A percentile compares a stretch with the other conserved stretches of the same genome.
Conservation (phyloP, 2,113 vertebrate species). For the Daubentonia madagascariensis region DNA sequence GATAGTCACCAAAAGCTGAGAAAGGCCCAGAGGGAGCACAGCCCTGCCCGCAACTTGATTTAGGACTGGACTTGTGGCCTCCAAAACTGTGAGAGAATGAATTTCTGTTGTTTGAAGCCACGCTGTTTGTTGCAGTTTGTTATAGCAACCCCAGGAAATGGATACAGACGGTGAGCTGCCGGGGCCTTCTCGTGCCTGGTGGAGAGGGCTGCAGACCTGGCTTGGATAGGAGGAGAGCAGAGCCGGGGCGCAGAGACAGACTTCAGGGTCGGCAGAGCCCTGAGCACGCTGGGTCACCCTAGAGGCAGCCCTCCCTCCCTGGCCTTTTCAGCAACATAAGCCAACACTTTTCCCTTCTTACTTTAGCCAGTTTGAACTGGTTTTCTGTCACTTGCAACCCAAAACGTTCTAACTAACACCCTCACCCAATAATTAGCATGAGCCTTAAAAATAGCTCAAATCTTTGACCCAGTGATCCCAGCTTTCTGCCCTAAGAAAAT, state of each 20-base stretch:
- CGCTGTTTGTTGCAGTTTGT: background rate
- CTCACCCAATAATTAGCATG: background rate
- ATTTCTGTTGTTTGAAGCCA: background rate
- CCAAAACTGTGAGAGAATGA: background rate
- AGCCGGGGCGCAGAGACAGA: too few species aligned
- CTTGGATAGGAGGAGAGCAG: background rate
- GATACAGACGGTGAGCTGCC: background rate
- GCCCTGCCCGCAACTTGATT: background rate
- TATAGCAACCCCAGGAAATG: background rate
- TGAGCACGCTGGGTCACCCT: background rate
- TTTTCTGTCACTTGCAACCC: conserved; percentile 15
- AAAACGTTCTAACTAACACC: background rate
- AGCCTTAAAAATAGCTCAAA: background rate
- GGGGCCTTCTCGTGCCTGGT: background rate
- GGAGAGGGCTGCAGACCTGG: background rate
- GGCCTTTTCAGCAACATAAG: background rate
- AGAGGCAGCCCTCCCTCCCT: background rate
- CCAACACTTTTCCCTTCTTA: background rate
- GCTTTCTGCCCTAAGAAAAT: conserved; percentile 16
- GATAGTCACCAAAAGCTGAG: background rate
- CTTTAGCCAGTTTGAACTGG: background rate
- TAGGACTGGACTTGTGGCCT: background rate
- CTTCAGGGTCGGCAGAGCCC: background rate
- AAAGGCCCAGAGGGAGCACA: background rate
- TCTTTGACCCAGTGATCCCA: background rate